Base-by-base conservation (phyloP, 2,888 invertebrate genomes). In the Cheilosia urbana region DNA sequence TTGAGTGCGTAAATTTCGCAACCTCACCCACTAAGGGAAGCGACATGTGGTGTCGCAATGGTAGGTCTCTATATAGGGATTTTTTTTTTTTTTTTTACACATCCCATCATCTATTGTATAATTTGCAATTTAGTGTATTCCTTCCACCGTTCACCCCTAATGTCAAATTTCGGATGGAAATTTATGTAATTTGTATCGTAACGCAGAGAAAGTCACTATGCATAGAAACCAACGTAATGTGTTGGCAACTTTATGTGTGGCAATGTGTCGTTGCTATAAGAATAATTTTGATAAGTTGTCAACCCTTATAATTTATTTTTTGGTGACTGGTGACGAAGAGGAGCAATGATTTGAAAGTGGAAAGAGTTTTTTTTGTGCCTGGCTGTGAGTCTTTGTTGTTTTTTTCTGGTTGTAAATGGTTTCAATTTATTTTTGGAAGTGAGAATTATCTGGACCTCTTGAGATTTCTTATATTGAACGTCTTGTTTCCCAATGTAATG, bases 101-200 rank as follows among this genome's bases (percentile, higher is more conserved):
- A 47, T 58, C 63, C 34, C 62, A 53, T 71, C 78, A 62, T 27
- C 47, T 71, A 57, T 58, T 65, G 69, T 63, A 37, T 37, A 71
- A 62, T 62, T 57, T 78, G 42, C 55, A 53, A 55, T 57, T 57
- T 63, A 63, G 15, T 27, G 19, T 62, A 53, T 55, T 37, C 55
- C n/a, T 58, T 24, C 15, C 63, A 24, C 15, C 62, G 19, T 30
- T 60, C 62, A 45, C 13, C 78, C 71, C 71, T 65, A 57, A 47
- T 71, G 37, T 27, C 53, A 47, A n/a, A 53, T 34, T 68, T 57
- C 45, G 53, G 42, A 63, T 57, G 55, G 53, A 69, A 69, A 62
- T 63, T 78, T 63, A 71, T 71, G 37, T 78, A 62, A 71, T 78
- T 78, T 47, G 2, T 63, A 30, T 37, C 21, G 24, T 45, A 55